phyloP scores from a whole-genome alignment of 2,113 vertebrate genomes.

The Nesogale talazaci region DNA sequence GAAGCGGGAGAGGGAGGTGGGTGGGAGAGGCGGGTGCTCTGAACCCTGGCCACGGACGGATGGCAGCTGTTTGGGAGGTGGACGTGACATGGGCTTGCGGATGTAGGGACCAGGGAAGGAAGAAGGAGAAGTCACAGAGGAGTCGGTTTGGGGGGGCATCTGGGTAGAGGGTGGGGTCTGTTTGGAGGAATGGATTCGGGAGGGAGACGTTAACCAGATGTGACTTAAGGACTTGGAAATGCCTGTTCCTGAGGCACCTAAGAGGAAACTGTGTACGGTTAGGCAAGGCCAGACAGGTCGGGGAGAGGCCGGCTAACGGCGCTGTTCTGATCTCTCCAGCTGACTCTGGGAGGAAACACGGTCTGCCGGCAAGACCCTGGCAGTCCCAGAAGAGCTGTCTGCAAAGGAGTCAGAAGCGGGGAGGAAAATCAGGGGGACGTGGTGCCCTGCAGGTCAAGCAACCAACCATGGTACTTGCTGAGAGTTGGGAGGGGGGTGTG shows the following conservation, averaged over 20 bases:
- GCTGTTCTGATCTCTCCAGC: background rate
- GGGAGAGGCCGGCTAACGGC: background rate
- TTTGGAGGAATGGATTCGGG: background rate
- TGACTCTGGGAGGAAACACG: background rate
- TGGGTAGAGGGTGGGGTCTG: background rate
- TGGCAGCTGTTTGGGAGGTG: background rate
- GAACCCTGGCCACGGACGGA: background rate
- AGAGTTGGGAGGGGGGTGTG: background rate
- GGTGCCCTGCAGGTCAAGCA: constrained; percentile 13
- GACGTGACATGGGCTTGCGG: background rate
- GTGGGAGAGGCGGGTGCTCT: too few relatives aligned
- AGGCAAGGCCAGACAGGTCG: background rate
- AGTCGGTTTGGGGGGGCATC: background rate
- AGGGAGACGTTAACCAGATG: background rate
- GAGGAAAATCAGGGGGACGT: background rate
- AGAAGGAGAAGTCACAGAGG: background rate
- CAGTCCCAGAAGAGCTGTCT: background rate
- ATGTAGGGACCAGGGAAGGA: background rate
- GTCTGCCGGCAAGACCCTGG: background rate
- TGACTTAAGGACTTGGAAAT: background rate
- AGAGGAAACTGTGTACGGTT: background rate
- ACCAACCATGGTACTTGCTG: background rate
- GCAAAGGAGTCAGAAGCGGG: background rate
- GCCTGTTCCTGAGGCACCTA: background rate
- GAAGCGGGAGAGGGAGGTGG: background rate